A percentile compares a stretch with the other conserved stretches of the same genome.
phyloP scores from a whole-genome alignment of 2,888 invertebrate genomes.

The Eubasilissa splendida region DNA sequence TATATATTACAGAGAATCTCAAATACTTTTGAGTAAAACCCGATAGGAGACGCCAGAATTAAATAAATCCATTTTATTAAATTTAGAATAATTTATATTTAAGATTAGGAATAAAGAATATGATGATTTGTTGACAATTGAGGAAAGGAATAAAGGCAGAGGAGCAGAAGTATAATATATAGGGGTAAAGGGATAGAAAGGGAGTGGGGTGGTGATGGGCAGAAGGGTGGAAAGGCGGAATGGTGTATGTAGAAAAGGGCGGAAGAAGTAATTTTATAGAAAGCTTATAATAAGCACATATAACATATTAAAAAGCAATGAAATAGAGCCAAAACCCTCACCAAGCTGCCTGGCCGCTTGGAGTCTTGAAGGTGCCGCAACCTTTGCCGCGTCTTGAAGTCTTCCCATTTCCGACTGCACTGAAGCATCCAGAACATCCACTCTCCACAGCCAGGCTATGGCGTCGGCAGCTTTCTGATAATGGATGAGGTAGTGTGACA shows the following conservation, averaged over 20 bases:
- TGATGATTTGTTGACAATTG: too few relatives aligned
- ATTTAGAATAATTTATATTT: too few relatives aligned
- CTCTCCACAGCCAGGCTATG: slow-evolving; percentile 33
- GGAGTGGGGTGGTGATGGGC: too few relatives aligned
- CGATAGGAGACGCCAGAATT: too few relatives aligned
- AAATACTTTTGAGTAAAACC: too few relatives aligned
- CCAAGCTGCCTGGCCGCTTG: slow-evolving; percentile 32
- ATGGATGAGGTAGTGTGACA: too few relatives aligned
- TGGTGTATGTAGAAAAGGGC: not conserved
- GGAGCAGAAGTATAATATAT: too few relatives aligned
- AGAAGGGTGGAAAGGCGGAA: not conserved
- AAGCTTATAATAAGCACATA: not conserved
- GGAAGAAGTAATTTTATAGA: not conserved
- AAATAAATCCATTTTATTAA: not conserved
- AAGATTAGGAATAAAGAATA: too few relatives aligned
- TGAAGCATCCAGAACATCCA: not conserved
- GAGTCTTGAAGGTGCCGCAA: not conserved
- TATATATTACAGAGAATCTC: too few relatives aligned
- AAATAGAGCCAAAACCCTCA: not conserved
- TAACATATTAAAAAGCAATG: not conserved
- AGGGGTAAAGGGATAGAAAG: too few relatives aligned
- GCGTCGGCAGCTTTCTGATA: slow-evolving; percentile 27
- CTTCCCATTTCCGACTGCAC: slow-evolving; percentile 25
- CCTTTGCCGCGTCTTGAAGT: slow-evolving; percentile 8
- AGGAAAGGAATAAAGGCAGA: too few relatives aligned